These are phyloP conservation scores for Pachypanchax playfairii DNA, from an alignment of 2,113 vertebrate genomes.

Conservation along the genomic window DNA sequence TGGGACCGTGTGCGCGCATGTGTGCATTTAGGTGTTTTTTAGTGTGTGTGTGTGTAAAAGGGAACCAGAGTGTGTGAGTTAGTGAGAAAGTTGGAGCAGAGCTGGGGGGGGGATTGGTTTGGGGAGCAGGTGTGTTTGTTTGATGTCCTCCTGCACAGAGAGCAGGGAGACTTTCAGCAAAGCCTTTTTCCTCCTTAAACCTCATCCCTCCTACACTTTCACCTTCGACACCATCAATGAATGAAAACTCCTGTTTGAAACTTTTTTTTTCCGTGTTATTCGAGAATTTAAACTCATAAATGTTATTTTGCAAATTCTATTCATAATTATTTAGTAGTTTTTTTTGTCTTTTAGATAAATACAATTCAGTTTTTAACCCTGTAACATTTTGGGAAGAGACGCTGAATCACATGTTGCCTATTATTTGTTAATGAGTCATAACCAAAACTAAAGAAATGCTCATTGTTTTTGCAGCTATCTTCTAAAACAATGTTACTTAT, in stretches of 20 bases:
- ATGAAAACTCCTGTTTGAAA: slow-evolving; percentile 10
- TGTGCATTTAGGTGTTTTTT: slow-evolving; percentile 24
- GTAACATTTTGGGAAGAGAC: no score
- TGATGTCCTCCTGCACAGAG: slow-evolving; percentile 61
- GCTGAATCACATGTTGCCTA: no score
- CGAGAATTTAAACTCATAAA: slow-evolving; percentile 20
- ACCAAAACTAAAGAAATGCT: no score
- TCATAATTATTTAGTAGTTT: no score
- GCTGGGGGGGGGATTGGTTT: slow-evolving; percentile 65
- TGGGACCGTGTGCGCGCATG: slow-evolving; percentile 41
- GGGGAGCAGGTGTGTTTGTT: slow-evolving; percentile 71
- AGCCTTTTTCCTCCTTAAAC: slow-evolving; percentile 43
- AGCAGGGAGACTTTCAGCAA: slow-evolving; percentile 52
- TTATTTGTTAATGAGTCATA: no score
- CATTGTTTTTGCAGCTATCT: no score
- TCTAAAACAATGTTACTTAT: no score
- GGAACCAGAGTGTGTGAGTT: slow-evolving; percentile 55
- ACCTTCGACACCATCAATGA: slow-evolving; percentile 7
- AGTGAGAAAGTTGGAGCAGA: slow-evolving; percentile 56
- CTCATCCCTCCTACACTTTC: slow-evolving; percentile 28
- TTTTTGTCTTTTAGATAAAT: no score
- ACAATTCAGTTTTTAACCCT: no score
- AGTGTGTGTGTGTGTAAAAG: slow-evolving; percentile 49
- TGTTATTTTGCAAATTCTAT: no score
- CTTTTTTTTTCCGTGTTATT: slow-evolving; percentile 5